Base-by-base conservation (phyloP, 2,888 invertebrate genomes). In the Keiferia lycopersicella region DNA sequence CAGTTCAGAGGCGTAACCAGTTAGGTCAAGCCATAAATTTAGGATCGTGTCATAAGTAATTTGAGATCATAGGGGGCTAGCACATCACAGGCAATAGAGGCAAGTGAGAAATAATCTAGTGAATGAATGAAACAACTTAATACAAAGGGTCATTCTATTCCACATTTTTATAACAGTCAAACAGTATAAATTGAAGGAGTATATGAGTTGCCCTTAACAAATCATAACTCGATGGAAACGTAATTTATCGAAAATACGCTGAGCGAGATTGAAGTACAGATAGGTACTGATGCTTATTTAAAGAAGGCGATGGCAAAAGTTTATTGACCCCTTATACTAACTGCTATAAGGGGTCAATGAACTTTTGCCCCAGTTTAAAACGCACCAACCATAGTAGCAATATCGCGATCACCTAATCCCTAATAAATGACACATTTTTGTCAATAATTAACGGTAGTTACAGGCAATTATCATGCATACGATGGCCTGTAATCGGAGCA, bases 361-460 rank as follows among this genome's bases (percentile, higher is more conserved):
- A n/a, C n/a, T n/a, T n/a, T n/a, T n/a, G n/a, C n/a, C n/a, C n/a
- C n/a, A n/a, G n/a, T n/a, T n/a, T n/a, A n/a, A n/a, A n/a, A n/a
- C n/a, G n/a, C n/a, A n/a, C n/a, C n/a, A n/a, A n/a, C n/a, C n/a
- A n/a, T n/a, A 26, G 26, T 26, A 26, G 26, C 26, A 26, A 26
- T 26, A 26, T 26, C 26, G 2, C 2, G 26, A 22, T n/a, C n/a
- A n/a, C 20, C 18, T 58, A 39, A 58, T 39, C n/a, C 34, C 8
- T 58, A 39, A 39, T 58, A 18, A n/a, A n/a, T n/a, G n/a, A n/a
- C n/a, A 34, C 34, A 34, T 58, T 57, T 30, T 57, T 39, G 58
- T 58, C 58, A 38, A n/a, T n/a, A 18, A 58, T 58, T 58, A 58
- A 58, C 58, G 39, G 45, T 59, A 41, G 22, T 41, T 59, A 59